Evolutionary conservation across 2,797 vertebrate genomes (phyloP).

Genomic region (Clangula hyemalis): DNA sequence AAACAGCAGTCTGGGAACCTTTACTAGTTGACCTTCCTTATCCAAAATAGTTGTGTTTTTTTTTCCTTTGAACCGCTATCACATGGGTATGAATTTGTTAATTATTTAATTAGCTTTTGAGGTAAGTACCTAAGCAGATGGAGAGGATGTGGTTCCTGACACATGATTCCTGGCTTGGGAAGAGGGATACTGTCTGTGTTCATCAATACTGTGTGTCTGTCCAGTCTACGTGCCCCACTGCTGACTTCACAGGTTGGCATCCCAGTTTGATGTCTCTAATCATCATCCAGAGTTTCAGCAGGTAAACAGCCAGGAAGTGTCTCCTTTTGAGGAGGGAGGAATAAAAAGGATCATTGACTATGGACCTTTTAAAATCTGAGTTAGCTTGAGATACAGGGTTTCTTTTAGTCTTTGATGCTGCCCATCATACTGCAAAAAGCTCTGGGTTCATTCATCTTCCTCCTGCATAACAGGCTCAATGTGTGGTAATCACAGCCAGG

Average conservation of each 20-base stretch:
- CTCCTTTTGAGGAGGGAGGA: neutral
- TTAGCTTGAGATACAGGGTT: neutral
- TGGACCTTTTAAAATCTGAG: neutral
- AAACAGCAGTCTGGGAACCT: neutral
- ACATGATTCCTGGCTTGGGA: neutral
- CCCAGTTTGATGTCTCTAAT: neutral
- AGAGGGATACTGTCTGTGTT: neutral
- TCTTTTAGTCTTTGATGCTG: slow-evolving; percentile 17
- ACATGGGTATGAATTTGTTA: neutral
- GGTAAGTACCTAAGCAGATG: slow-evolving; percentile 3
- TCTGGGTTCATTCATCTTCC: slow-evolving; percentile 21
- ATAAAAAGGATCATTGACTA: neutral
- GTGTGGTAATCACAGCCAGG: slow-evolving; percentile 37
- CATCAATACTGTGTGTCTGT: neutral
- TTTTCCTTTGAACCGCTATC: neutral
- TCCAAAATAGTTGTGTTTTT: neutral
- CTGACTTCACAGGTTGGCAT: neutral
- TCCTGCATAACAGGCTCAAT: neutral
- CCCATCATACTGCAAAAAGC: slow-evolving; percentile 19
- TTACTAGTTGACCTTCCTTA: neutral
- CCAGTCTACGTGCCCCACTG: neutral
- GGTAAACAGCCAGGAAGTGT: neutral
- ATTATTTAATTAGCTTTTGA: neutral
- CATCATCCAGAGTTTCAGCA: neutral
- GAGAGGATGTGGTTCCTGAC: neutral